phyloP scores from a whole-genome alignment of 1,140 invertebrate species.

The Apocrypta bakeri region DNA sequence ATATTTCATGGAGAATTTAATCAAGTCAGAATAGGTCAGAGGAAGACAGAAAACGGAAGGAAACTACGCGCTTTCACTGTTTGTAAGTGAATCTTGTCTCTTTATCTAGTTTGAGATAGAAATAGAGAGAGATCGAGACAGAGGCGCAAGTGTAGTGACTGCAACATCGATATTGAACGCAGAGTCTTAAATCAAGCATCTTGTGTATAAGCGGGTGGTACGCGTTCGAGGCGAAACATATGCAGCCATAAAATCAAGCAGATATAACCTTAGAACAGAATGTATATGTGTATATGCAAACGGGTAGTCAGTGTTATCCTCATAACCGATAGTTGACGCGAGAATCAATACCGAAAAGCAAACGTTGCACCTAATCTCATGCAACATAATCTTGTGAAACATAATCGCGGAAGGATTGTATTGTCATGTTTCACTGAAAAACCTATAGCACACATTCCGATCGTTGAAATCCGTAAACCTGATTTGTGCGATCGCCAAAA shows the following conservation, averaged over 20 bases:
- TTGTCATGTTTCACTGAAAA: background rate
- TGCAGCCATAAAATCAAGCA: background rate
- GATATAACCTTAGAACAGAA: background rate
- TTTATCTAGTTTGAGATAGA: background rate
- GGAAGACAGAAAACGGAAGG: background rate
- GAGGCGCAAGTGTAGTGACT: background rate
- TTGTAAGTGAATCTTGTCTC: background rate
- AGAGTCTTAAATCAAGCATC: background rate
- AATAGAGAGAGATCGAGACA: background rate
- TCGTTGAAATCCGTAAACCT: background rate
- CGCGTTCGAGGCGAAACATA: slow-evolving; percentile 3
- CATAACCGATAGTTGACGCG: background rate
- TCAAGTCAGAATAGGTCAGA: slow-evolving; percentile 9
- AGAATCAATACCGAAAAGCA: background rate
- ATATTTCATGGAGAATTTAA: slow-evolving; percentile 35
- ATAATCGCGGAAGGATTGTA: background rate
- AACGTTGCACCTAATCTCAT: background rate
- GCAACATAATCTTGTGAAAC: background rate
- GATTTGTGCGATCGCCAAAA: too few species aligned
- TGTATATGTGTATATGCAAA: background rate
- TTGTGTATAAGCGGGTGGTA: background rate
- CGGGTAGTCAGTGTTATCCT: background rate
- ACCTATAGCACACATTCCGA: background rate
- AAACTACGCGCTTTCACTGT: background rate
- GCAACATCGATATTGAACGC: background rate